phyloP scores from a whole-genome alignment of 2,113 vertebrate genomes.

The Acanthochromis polyacanthus region DNA sequence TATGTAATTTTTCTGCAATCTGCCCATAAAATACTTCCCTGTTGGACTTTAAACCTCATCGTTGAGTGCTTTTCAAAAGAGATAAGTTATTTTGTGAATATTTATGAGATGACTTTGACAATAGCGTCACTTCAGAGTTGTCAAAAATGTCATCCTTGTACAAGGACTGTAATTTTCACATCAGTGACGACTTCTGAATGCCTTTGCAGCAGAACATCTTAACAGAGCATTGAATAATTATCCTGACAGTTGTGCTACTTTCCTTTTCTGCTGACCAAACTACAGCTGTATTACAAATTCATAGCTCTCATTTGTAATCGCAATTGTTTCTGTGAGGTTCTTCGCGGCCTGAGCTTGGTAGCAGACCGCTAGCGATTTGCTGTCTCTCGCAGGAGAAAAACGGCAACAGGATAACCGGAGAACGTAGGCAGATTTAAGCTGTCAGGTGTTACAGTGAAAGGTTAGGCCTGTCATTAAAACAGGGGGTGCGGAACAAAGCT shows the following conservation, averaged over 20 bases:
- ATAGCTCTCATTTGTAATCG: conserved; percentile 11
- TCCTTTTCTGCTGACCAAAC: conserved; percentile 35
- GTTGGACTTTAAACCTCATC: conserved; percentile 19
- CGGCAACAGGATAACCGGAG: conserved; percentile 8
- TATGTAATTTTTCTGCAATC: not conserved
- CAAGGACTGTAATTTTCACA: conserved; percentile 66
- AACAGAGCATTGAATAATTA: conserved; percentile 48
- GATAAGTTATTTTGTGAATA: conserved; percentile 53
- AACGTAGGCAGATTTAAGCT: conserved; percentile 40
- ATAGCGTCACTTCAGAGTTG: conserved; percentile 61
- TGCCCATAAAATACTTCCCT: not conserved
- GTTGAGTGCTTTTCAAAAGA: conserved; percentile 38
- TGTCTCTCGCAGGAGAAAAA: conserved; percentile 27
- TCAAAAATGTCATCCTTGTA: conserved; percentile 60
- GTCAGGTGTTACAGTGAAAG: conserved; percentile 61
- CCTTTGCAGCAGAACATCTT: conserved; percentile 39
- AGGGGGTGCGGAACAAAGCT: conserved; percentile 60
- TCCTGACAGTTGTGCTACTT: conserved; percentile 54
- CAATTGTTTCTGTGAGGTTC: conserved; percentile 19
- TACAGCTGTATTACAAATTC: conserved; percentile 9
- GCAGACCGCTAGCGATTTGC: conserved; percentile 16
- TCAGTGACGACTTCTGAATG: conserved; percentile 55
- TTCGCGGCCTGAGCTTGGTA: conserved; percentile 5
- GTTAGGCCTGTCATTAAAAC: conserved; percentile 59
- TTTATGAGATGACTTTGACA: conserved; percentile 62